Percentiles rank a stretch among this genome's conserved stretches.
Conservation (phyloP, 2,797 vertebrate genomes). For the Platyrinchus mystaceus region DNA sequence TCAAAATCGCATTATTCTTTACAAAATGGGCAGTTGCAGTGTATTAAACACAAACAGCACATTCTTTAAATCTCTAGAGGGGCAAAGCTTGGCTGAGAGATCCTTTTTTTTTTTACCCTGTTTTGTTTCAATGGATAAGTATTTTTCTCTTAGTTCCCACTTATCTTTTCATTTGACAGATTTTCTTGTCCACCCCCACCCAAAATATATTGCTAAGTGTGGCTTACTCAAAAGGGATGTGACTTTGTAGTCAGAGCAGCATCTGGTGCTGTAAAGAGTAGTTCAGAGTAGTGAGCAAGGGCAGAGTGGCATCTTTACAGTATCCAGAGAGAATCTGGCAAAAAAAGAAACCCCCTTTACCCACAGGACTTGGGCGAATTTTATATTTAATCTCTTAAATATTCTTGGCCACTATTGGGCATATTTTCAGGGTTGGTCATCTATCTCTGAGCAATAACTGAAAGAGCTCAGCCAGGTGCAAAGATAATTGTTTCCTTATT, state of each 20-base stretch:
- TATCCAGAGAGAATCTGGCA: not conserved
- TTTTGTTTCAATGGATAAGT: not conserved
- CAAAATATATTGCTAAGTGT: not conserved
- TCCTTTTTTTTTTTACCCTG: not conserved
- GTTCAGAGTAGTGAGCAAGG: not conserved
- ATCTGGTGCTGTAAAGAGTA: not conserved
- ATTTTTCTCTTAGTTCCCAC: not conserved
- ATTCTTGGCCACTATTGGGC: not conserved
- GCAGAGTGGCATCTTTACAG: not conserved
- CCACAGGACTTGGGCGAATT: not conserved
- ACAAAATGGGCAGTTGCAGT: not conserved
- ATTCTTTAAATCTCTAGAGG: not conserved
- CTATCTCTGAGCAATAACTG: constrained; percentile 3
- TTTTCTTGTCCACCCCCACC: not conserved
- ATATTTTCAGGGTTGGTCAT: constrained; percentile 49
- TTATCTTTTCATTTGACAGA: not conserved
- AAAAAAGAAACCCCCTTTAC: not conserved
- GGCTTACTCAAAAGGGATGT: not conserved
- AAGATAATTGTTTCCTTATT: constrained; percentile 49
- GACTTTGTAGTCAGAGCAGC: not conserved
- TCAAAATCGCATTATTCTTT: not conserved
- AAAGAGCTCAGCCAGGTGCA: constrained; percentile 30
- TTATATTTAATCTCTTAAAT: constrained; percentile 30
- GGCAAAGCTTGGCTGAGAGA: not conserved
- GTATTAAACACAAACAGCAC: not conserved